Percentiles rank a stretch among this genome's conserved stretches.
These are phyloP conservation scores for Xyliphius kryptos DNA, from an alignment of 2,113 vertebrate species.

Conservation along the genomic window DNA sequence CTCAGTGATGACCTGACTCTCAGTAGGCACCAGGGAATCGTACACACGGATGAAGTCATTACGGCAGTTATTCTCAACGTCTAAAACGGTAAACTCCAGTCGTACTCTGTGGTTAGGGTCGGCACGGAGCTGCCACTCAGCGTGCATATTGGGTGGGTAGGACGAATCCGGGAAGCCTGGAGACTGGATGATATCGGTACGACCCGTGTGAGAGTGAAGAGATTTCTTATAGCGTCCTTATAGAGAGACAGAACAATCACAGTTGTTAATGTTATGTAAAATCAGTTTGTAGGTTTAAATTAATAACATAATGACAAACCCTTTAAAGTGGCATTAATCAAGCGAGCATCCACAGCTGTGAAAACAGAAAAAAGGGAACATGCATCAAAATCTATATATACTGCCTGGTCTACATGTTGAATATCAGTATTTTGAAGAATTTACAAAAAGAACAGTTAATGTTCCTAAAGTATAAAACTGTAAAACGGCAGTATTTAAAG, in stretches of 20 bases:
- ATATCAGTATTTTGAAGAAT: background rate
- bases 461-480: background rate
- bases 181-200: slow-evolving; percentile 61
- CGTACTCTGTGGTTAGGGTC: slow-evolving; percentile 66
- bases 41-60: slow-evolving; percentile 80
- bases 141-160: slow-evolving; percentile 66
- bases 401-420: background rate
- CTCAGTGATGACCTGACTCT: slow-evolving; percentile 68
- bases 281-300: background rate
- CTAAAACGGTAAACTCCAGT: slow-evolving; percentile 79
- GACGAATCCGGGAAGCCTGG: slow-evolving; percentile 77
- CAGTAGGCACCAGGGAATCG: slow-evolving; percentile 74
- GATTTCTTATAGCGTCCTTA: slow-evolving; percentile 63
- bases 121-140: slow-evolving; percentile 77
- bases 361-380: slow-evolving; percentile 2
- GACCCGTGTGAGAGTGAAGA: slow-evolving; percentile 53
- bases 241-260: slow-evolving; percentile 24
- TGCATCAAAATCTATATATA: background rate
- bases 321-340: slow-evolving; percentile 32
- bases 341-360: slow-evolving; percentile 56
- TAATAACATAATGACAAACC: slow-evolving; percentile 26
- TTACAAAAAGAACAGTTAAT: no score
- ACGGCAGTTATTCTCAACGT: slow-evolving; percentile 61
- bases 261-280: background rate
- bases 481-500: background rate